Evolutionary conservation across 2,888 invertebrate species (phyloP), one percentile per base, ranked within the genome.

Genomic region (Maniola hyperantus): DNA sequence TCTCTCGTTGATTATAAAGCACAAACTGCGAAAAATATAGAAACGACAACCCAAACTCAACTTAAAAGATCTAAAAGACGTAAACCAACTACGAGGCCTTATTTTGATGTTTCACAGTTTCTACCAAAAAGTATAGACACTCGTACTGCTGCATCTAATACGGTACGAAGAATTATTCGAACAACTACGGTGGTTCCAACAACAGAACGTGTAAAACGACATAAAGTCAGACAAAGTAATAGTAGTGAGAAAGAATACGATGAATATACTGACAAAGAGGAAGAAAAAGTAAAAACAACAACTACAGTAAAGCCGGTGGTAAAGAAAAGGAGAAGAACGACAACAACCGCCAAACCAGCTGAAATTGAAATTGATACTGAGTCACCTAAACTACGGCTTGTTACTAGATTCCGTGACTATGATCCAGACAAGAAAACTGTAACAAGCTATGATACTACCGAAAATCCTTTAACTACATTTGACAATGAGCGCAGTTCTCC

Each of bases 381-480:
- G 68, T 65, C 36, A 10, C 63, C 71, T 18, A 86, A 81, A 72
- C 71, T 91, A 15, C 79, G 78, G 61, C 72, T 90, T 58, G 75
- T 84, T 6, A 91, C 91, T 15, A 79, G 89, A 71, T 91, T 91
- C 51, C 76, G 84, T 15, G 82, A 82, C 64, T 77, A 80, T 46
- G 74, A 78, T 44, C 73, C 79, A 39, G 74, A 67, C 36, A 73
- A 78, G 62, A 75, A 71, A 57, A 58, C 67, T 50, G 42, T 71
- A 57, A 64, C 57, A 46, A 65, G n/a, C 13, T 53, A 65, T 20
- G 64, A 61, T 54, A 26, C 54, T 42, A 61, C 44, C 10, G 60
- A 70, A 69, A 70, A 53, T 18, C 61, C 55, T 15, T 44, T 46
- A 15, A 68, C 64, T 39, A 62, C 51, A 62, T 8, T 60, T 39